phyloP scores from a whole-genome alignment of 2,888 invertebrate species.

The Acronicta psi region DNA sequence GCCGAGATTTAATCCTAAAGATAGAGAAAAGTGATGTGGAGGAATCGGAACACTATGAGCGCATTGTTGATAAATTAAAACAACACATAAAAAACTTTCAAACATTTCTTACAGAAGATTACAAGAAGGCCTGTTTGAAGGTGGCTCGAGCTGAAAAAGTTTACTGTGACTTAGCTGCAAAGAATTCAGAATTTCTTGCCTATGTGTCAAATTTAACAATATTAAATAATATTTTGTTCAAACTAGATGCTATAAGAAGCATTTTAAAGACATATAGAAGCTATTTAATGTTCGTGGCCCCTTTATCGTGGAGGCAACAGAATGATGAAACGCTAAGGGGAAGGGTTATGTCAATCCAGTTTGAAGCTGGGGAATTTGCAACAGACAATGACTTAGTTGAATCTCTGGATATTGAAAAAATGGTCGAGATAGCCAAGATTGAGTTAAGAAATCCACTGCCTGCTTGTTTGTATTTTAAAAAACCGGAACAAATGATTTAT shows the following conservation, averaged over 20 bases:
- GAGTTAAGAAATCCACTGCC: slow-evolving; percentile 76
- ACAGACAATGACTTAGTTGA: slow-evolving; percentile 82
- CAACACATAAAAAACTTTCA: slow-evolving; percentile 82
- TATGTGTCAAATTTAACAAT: slow-evolving; percentile 75
- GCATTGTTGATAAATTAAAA: slow-evolving; percentile 73
- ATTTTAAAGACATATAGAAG: slow-evolving; percentile 80
- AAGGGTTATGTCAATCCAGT: slow-evolving; percentile 77
- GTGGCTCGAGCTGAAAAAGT: slow-evolving; percentile 76
- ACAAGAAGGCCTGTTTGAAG: slow-evolving; percentile 79
- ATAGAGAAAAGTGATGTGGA: slow-evolving; percentile 75
- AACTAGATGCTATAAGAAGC: slow-evolving; percentile 79
- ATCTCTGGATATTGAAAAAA: slow-evolving; percentile 80
- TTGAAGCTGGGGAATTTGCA: slow-evolving; percentile 76
- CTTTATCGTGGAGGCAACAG: slow-evolving; percentile 80
- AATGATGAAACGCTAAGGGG: slow-evolving; percentile 76
- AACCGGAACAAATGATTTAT: slow-evolving; percentile 79
- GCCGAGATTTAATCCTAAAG: slow-evolving; percentile 79
- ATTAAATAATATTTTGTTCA: slow-evolving; percentile 80
- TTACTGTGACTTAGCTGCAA: slow-evolving; percentile 70
- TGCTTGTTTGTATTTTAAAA: slow-evolving; percentile 72
- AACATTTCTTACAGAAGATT: slow-evolving; percentile 83
- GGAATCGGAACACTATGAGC: slow-evolving; percentile 73
- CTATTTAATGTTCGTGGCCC: slow-evolving; percentile 81
- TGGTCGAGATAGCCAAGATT: slow-evolving; percentile 74
- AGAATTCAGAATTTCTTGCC: slow-evolving; percentile 76